phyloP scores from a whole-genome alignment of 23 tunicate genomes.

The Halocynthia aurantium region DNA sequence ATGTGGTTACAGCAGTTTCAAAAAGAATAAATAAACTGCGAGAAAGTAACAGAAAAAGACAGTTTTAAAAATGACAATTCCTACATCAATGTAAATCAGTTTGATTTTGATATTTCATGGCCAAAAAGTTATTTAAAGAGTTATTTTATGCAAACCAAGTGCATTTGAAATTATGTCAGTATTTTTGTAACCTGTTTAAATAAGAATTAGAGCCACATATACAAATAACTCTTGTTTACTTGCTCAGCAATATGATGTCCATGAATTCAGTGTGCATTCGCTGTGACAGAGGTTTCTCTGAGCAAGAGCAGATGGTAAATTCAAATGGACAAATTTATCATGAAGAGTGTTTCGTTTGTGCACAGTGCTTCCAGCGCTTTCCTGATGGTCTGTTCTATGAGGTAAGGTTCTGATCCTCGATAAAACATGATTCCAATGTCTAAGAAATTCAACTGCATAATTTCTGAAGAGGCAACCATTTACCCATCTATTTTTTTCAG shows the following conservation, averaged over 20 bases:
- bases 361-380: constrained; percentile 92
- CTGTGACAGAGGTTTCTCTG: constrained; percentile 60
- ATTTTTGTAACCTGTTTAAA: too few species aligned
- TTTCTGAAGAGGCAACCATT: constrained; percentile 12
- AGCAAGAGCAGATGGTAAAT: constrained; percentile 83
- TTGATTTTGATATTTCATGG: too few species aligned
- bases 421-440: not conserved
- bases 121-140: too few species aligned
- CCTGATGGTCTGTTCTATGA: constrained; percentile 92
- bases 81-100: too few species aligned
- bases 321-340: constrained; percentile 93
- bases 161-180: too few species aligned
- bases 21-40: too few species aligned
- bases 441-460: not conserved
- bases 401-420: constrained; percentile 9
- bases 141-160: too few species aligned
- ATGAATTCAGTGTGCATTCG: constrained; percentile 68
- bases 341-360: constrained; percentile 95
- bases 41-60: too few species aligned
- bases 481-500: constrained; percentile 21
- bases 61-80: too few species aligned
- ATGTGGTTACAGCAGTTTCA: too few species aligned
- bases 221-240: not conserved
- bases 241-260: constrained; percentile 20
- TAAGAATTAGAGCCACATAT: too few species aligned